phyloP scores from a whole-genome alignment of 1,140 invertebrate genomes.

The Dendrolimus kikuchii region DNA sequence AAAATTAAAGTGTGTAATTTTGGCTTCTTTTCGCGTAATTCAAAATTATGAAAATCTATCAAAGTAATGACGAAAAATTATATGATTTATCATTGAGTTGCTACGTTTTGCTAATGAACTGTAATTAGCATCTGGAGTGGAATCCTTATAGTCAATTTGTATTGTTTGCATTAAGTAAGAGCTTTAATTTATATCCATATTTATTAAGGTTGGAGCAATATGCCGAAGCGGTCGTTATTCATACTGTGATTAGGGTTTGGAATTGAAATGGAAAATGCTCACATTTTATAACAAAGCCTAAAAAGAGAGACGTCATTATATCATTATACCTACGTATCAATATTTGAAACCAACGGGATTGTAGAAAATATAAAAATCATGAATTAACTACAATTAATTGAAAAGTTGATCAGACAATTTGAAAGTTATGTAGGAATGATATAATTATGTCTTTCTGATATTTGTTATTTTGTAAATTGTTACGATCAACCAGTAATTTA shows the following conservation, averaged over 20 bases:
- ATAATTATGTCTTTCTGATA: neutral
- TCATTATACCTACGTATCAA: slow-evolving; percentile 14
- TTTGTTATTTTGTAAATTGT: no score
- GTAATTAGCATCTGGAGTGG: slow-evolving; percentile 16
- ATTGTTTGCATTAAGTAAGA: slow-evolving; percentile 24
- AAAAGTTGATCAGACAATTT: no score
- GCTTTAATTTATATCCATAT: slow-evolving; percentile 39
- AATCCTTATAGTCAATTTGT: slow-evolving; percentile 28
- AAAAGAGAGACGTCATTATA: slow-evolving; percentile 26
- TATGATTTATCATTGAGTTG: neutral
- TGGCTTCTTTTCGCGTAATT: neutral
- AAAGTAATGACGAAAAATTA: neutral
- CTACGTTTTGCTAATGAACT: slow-evolving; percentile 15
- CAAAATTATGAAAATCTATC: neutral
- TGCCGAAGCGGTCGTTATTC: slow-evolving; percentile 27
- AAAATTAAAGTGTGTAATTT: no score
- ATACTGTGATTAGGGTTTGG: slow-evolving; percentile 24
- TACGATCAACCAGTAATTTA: no score
- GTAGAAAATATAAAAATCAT: neutral
- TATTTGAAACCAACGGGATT: slow-evolving; percentile 24
- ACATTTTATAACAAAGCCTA: slow-evolving; percentile 31
- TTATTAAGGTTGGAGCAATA: slow-evolving; percentile 26
- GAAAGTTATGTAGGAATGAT: slow-evolving; percentile 1
- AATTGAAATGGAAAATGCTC: slow-evolving; percentile 27
- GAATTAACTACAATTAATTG: no score